These are phyloP conservation scores for Diploscapter pachys DNA, from an alignment of 1,140 invertebrate species.

Conservation along the genomic window DNA sequence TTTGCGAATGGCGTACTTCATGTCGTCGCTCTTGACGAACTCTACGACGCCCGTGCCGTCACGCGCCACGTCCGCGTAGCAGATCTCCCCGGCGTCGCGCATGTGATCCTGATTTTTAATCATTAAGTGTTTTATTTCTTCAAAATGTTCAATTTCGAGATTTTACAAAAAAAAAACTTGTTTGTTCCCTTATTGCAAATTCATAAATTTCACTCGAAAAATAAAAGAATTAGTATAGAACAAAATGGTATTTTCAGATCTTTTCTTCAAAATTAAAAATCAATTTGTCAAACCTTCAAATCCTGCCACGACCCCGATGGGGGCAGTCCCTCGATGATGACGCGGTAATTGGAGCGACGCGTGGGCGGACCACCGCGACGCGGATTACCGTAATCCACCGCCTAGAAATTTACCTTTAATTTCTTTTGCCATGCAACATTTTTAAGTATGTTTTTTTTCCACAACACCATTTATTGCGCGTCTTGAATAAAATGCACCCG, in stretches of 20 bases:
- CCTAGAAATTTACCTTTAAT: conserved; percentile 36
- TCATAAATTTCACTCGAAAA: background rate
- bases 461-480: background rate
- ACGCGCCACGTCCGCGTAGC: conserved; percentile 90
- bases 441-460: background rate
- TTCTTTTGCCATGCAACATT: background rate
- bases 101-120: conserved; percentile 75
- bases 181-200: too few species aligned
- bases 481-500: background rate
- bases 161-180: too few species aligned
- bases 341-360: conserved; percentile 54
- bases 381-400: conserved; percentile 61
- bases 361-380: conserved; percentile 54
- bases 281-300: conserved; percentile 68
- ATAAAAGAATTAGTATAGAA: background rate
- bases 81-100: conserved; percentile 97
- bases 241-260: background rate
- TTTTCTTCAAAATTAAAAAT: background rate
- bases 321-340: conserved; percentile 69
- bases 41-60: conserved; percentile 97
- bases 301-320: conserved; percentile 93
- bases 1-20: conserved; percentile 99
- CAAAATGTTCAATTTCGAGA: too few species aligned
- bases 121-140: too few species aligned
- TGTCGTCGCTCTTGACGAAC: conserved; percentile 91